Evolutionary conservation across 2,113 vertebrate genomes (phyloP).

Genomic region (Balaeniceps rex): DNA sequence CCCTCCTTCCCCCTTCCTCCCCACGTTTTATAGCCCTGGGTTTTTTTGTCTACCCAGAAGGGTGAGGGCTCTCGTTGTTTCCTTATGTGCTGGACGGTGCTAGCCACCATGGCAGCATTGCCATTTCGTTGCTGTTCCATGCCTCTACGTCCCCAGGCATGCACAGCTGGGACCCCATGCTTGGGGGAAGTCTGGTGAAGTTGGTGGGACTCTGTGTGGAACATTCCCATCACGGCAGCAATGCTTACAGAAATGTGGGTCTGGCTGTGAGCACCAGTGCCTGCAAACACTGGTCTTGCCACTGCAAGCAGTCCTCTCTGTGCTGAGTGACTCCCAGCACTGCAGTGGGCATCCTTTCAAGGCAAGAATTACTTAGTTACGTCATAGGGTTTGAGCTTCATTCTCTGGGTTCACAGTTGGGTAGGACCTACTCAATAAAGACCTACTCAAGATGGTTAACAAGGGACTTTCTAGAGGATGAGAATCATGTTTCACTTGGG

Average conservation of each 20-base stretch:
- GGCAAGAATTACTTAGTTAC: not conserved
- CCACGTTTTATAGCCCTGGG: not conserved
- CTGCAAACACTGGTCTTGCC: not conserved
- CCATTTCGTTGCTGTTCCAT: fast-evolving
- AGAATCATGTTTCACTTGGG: not conserved
- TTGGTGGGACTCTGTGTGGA: not conserved
- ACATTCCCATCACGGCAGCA: fast-evolving
- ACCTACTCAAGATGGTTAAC: not conserved
- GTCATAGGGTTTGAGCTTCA: not conserved
- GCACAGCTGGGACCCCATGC: not conserved
- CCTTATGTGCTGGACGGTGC: not conserved
- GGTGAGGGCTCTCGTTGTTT: not conserved
- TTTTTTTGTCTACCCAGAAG: not conserved
- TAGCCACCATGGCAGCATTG: not conserved
- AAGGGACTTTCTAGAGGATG: not conserved
- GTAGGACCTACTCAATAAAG: not conserved
- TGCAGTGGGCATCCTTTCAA: not conserved
- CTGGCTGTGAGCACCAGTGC: not conserved
- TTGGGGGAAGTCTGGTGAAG: not conserved
- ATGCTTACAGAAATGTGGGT: not conserved
- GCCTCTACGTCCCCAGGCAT: not conserved
- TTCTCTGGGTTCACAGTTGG: not conserved
- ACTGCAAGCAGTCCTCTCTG: not conserved
- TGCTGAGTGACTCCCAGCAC: not conserved
- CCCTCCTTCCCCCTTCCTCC: not conserved